Conservation (phyloP, 2,797 vertebrate genomes). For the Microchirus variegatus region DNA sequence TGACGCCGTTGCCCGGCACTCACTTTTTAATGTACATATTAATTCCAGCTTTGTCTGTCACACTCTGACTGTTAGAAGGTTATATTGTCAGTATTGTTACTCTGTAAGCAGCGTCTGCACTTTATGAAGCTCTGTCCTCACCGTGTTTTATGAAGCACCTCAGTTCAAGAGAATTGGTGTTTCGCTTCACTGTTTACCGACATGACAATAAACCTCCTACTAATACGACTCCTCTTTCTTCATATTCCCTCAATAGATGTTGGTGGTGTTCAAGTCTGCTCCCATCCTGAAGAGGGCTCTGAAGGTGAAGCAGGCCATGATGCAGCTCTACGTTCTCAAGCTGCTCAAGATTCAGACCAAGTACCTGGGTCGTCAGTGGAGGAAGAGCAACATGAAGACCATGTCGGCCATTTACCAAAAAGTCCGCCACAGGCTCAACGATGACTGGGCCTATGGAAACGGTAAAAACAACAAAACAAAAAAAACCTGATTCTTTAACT, state of each 20-base stretch:
- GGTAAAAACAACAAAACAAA: constrained; percentile 80
- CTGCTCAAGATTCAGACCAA: constrained; percentile 97
- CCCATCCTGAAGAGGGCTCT: constrained; percentile 95
- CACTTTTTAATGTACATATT: too few relatives aligned
- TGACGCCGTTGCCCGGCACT: too few relatives aligned
- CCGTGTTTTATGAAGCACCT: too few relatives aligned
- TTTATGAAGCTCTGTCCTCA: too few relatives aligned
- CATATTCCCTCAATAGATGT: constrained; percentile 81
- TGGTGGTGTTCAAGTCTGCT: constrained; percentile 96
- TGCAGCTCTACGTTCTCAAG: constrained; percentile 95
- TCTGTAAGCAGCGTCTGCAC: too few relatives aligned
- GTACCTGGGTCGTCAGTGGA: constrained; percentile 95
- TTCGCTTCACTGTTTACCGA: background rate
- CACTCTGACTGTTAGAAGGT: too few relatives aligned
- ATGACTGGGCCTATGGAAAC: constrained; percentile 97
- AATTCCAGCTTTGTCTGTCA: too few relatives aligned
- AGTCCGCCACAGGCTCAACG: constrained; percentile 94
- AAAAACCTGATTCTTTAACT: background rate
- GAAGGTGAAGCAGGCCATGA: constrained; percentile 97
- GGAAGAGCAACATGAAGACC: constrained; percentile 99
- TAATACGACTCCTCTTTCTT: background rate
- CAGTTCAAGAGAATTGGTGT: background rate
- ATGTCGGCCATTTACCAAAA: constrained; percentile 99
- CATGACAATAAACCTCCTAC: background rate
- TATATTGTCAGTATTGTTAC: too few relatives aligned